Evolutionary conservation across 2,113 vertebrate species (phyloP), one percentile per base, ranked within the genome.

Genomic region (Columbina picui): DNA sequence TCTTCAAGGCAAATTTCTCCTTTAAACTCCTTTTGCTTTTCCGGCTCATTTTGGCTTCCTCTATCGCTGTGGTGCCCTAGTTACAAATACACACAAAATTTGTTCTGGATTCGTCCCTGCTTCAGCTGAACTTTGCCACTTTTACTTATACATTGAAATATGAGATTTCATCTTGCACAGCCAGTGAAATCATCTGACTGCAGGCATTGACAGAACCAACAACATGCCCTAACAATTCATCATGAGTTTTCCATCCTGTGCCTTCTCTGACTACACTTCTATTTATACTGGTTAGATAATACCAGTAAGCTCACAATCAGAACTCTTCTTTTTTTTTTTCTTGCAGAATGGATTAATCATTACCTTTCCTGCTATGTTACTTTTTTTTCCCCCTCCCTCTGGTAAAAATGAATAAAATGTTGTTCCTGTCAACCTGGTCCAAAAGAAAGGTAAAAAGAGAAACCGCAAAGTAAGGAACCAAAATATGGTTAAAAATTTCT

Each of bases 1-100:
- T 98, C 97, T 98, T 99, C 96, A 99, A 96, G 94, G 95, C 96
- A 95, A 99, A 97, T 95, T 95, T 98, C 83, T 98, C 98, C 94
- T 98, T 99, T 96, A 99, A 95, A 91, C 94, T 98, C 79, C 93
- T 98, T 83, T 90, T 94, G 63, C 63, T 97, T 36, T 98, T 97
- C 73, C 74, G 93, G 73, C 98, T 98, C 98, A 99, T 98, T 78
- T 92, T 95, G 94, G 91, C 84, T 87, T 96, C 97, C 93, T 97
- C 81, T 97, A 45, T 69, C 91, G 91, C 65, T 95, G 93, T 94
- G 67, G 79, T 90, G 87, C 86, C 89, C 90, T 93, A 60, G 89
- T 94, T 87, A 95, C 93, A 93, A 92, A 82, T 32, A 87, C 78
- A 94, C 81, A 89, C 75, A 95, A 89, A 96, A 92, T 78, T 84